Evolutionary conservation across 1,140 invertebrate species (phyloP), one percentile per base, ranked within the genome.

Genomic region (Magallana ariakensis): DNA sequence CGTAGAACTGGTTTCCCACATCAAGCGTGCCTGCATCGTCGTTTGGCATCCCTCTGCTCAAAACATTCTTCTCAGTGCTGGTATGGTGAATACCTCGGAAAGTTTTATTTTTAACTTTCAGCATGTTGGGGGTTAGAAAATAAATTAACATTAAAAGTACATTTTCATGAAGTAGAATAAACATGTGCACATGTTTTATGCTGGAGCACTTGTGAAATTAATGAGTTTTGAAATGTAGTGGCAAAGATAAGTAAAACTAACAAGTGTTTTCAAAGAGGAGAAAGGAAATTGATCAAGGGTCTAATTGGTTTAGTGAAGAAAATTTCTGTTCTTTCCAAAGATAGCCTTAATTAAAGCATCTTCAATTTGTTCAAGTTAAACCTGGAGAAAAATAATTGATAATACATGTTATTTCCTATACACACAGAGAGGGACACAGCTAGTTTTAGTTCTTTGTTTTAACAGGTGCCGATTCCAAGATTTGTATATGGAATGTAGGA

Each of bases 21-120:
- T 99, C 95, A 96, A 98, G 83, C 96, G 98, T 91, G 99, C 99
- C 2, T 98, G 98, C n/a, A 95, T 99, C 16, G 97, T 99, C 19
- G 94, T 98, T 55, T 99, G 99, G 99, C 99, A 99, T 96, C 99
- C 99, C 19, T 97, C 98, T 5, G 99, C 99, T 8, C 96, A 98
- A 90, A 99, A 99, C 95, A 97, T 99, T 70, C 95, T 99, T 55
- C 96, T 99, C 56, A 99, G 98, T 87, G 98, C 98, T 53, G 98
- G 98, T 88, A 87, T 75, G 91, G 87, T 11, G 33, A 70, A 26
- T 70, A 70, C 22, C n/a, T 70, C n/a, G 2, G 33, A 70, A 70
- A 60, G 15, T 60, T 70, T 70, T 70, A 70, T 70, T 70, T 70
- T 70, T 22, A 70, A 70, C 66, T 70, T 46, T 22, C 22, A 26